Percentiles rank a stretch among this genome's conserved stretches.
Evolutionary conservation across 2,797 vertebrate species (phyloP).

Genomic region (Pseudochirops cupreus): DNA sequence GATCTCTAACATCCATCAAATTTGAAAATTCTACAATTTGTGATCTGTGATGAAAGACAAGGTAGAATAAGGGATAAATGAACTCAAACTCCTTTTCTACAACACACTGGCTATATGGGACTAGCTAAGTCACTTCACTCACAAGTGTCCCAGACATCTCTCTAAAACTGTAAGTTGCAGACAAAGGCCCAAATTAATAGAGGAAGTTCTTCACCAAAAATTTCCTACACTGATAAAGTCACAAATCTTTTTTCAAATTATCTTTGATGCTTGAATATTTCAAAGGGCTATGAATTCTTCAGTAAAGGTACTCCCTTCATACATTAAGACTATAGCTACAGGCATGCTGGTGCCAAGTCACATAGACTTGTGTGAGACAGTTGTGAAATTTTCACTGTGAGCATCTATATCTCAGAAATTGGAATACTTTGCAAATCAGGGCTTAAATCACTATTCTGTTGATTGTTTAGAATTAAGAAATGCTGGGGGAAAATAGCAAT

Average conservation of each 20-base stretch:
- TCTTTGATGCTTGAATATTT: not conserved
- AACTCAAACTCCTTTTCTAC: not conserved
- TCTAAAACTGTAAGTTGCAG: not conserved
- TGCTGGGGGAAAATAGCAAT: not conserved
- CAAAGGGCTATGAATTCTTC: not conserved
- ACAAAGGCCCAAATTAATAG: not conserved
- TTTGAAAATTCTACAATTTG: not conserved
- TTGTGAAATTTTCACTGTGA: not conserved
- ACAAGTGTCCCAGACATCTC: not conserved
- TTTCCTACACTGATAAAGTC: not conserved
- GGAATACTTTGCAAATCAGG: not conserved
- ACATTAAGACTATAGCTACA: not conserved
- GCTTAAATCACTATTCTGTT: not conserved
- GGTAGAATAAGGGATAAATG: not conserved
- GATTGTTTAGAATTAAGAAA: not conserved
- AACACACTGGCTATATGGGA: not conserved
- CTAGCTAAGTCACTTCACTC: not conserved
- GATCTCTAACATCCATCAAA: not conserved
- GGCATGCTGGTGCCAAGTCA: not conserved
- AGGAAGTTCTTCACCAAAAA: not conserved
- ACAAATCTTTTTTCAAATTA: not conserved
- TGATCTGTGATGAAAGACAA: not conserved
- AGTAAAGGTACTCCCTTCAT: not conserved
- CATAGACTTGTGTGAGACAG: not conserved
- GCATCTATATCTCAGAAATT: not conserved